A percentile compares a stretch with the other conserved stretches of the same genome.
Conservation (phyloP, 2,113 vertebrate genomes). For the Jaculus jaculus region DNA sequence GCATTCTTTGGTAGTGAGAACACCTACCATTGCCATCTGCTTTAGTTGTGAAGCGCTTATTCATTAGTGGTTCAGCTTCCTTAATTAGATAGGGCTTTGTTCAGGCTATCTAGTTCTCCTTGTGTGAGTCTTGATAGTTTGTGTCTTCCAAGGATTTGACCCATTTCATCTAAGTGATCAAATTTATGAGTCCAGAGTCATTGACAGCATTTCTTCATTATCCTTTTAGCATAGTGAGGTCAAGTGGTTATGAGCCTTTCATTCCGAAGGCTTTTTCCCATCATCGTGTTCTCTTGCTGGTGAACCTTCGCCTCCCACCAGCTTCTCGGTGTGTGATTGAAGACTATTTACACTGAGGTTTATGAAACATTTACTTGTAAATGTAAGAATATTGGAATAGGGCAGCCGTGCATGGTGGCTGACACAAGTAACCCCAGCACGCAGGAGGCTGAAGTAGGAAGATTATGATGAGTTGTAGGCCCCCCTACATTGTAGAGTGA, state of each 20-base stretch:
- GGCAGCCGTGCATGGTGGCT: neutral
- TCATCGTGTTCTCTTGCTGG: neutral
- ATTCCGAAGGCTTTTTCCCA: neutral
- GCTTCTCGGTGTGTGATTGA: neutral
- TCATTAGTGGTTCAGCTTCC: neutral
- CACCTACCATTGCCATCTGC: neutral
- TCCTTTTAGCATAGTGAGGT: neutral
- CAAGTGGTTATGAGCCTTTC: neutral
- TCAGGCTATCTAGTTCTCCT: neutral
- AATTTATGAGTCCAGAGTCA: neutral
- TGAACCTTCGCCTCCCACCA: neutral
- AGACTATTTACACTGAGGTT: neutral
- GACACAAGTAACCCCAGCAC: neutral
- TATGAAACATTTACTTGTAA: neutral
- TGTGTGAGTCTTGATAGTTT: slow-evolving; percentile 20
- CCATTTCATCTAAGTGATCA: too few species aligned
- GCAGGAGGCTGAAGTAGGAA: too few species aligned
- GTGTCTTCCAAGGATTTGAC: neutral
- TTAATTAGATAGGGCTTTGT: neutral
- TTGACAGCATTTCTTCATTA: neutral
- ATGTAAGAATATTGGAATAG: neutral
- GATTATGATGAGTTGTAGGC: neutral
- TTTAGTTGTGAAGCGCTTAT: neutral
- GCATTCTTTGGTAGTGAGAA: neutral
- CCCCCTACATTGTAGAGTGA: neutral